phyloP scores from a whole-genome alignment of 2,888 invertebrate genomes.

The Listrodromus nycthemerus region DNA sequence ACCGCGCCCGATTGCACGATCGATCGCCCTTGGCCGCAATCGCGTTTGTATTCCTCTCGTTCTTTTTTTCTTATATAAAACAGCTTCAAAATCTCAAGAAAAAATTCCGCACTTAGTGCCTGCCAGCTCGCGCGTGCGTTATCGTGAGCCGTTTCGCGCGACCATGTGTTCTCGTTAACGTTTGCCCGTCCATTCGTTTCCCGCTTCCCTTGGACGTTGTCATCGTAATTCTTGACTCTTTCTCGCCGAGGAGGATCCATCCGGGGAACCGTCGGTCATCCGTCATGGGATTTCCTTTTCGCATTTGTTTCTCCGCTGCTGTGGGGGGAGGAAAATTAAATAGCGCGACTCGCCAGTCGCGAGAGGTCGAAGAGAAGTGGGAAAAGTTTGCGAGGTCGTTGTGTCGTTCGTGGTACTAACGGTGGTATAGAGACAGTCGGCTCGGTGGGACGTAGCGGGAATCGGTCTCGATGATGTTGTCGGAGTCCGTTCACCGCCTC shows the following conservation, averaged over 20 bases:
- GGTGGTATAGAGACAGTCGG: background rate
- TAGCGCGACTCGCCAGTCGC: slow-evolving; percentile 15
- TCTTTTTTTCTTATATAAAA: background rate
- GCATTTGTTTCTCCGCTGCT: background rate
- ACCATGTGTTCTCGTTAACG: background rate
- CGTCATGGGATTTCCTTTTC: slow-evolving; percentile 76
- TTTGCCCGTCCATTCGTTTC: slow-evolving; percentile 45
- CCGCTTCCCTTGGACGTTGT: slow-evolving; percentile 35
- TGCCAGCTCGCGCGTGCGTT: slow-evolving; percentile 5
- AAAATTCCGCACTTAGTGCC: slow-evolving; percentile 38
- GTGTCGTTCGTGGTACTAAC: slow-evolving; percentile 1
- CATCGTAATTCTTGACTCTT: slow-evolving; percentile 16
- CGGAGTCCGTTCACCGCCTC: background rate
- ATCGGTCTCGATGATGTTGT: slow-evolving; percentile 5
- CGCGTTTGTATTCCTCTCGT: background rate
- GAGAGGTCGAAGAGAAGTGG: slow-evolving; percentile 38
- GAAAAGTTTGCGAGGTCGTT: slow-evolving; percentile 29
- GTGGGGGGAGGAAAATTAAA: background rate
- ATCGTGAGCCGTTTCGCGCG: slow-evolving; percentile 2
- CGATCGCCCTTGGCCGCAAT: background rate
- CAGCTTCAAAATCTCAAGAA: slow-evolving; percentile 50
- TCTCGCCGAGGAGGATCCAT: slow-evolving; percentile 48
- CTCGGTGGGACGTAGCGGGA: slow-evolving; percentile 10
- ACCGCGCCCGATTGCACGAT: background rate
- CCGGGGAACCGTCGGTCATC: slow-evolving; percentile 69